Evolutionary conservation across 2,113 vertebrate species (phyloP), one percentile per base, ranked within the genome.

Genomic region (Chelonoidis abingdonii): DNA sequence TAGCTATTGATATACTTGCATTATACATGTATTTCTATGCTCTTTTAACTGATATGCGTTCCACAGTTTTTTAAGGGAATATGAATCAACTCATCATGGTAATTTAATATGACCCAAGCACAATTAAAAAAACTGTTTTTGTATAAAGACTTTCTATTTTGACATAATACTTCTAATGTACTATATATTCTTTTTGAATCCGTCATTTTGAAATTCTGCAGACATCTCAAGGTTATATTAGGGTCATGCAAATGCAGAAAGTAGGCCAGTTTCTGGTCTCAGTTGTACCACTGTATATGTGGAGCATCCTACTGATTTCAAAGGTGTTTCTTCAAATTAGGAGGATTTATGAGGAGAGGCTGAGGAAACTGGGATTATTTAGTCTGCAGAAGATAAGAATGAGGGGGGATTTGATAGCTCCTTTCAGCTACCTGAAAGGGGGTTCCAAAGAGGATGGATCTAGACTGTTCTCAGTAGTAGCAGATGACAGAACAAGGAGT

Each of bases 21-120:
- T 91, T 93, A 81, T 56, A 84, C 93, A 92, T 84, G 19, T 80
- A 80, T 89, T 95, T 93, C 57, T 49, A 84, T 83, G 27, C 92
- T 13, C 9, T 89, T 92, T 87, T 49, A 59, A 69, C 22, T 93
- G 91, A 95, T 93, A 95, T 93, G n/a, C 5, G 88, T 83, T 87
- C 52, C n/a, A 5, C 8, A 88, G 27, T 31, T 93, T 93, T 90
- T 95, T 82, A 89, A 84, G 87, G 31, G 90, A 96, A 72, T 38
- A 84, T 3, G 11, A 80, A 88, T 91, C 17, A 86, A 75, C 49
- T 95, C 53, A 69, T 90, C 31, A 69, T 79, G 25, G 24, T 56
- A 87, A 87, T 95, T 91, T 82, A 93, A 76, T 83, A 80, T 2
- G 19, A 8, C 7, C 27, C 89, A 91, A 52, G 41, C 53, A 0